These are phyloP conservation scores for Sorex fumeus DNA, from an alignment of 2,113 vertebrate genomes.

Conservation along the genomic window DNA sequence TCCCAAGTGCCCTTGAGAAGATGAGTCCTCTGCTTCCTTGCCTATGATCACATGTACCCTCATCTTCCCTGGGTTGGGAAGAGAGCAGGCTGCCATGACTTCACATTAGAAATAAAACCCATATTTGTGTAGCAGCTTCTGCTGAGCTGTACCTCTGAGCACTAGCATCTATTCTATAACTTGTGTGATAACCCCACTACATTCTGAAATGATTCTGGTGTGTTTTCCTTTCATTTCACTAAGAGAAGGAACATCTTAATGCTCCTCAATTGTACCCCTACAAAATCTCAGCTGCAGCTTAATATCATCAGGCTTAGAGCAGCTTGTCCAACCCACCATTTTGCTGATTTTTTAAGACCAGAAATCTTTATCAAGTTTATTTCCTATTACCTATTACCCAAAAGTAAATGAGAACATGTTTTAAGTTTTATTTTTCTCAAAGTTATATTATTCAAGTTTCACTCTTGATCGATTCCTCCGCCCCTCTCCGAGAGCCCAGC, in stretches of 20 bases:
- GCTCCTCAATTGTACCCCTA: not conserved
- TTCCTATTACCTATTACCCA: not conserved
- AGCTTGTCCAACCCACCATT: not conserved
- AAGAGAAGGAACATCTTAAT: not conserved
- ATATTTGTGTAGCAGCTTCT: not conserved
- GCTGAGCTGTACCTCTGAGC: conserved; percentile 6
- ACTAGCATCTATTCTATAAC: not conserved
- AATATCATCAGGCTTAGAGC: not conserved
- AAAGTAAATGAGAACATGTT: conserved; percentile 14
- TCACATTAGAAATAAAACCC: not conserved
- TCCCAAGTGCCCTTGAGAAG: not conserved
- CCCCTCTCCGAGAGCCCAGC: too few relatives aligned
- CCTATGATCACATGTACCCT: not conserved
- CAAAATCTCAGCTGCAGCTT: not conserved
- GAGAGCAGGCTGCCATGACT: not conserved
- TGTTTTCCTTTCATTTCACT: conserved; percentile 9
- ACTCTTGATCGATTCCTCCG: not conserved
- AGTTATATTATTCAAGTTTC: not conserved
- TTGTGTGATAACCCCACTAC: not conserved
- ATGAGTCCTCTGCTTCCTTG: not conserved
- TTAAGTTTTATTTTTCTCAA: conserved; percentile 8
- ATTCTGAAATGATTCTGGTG: not conserved
- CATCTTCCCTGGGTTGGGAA: not conserved
- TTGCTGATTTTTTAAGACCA: not conserved
- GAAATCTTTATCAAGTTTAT: conserved; percentile 22